Evolutionary conservation across 2,797 vertebrate genomes (phyloP), one percentile per base, ranked within the genome.

Genomic region (Silurus lanzhouensis): DNA sequence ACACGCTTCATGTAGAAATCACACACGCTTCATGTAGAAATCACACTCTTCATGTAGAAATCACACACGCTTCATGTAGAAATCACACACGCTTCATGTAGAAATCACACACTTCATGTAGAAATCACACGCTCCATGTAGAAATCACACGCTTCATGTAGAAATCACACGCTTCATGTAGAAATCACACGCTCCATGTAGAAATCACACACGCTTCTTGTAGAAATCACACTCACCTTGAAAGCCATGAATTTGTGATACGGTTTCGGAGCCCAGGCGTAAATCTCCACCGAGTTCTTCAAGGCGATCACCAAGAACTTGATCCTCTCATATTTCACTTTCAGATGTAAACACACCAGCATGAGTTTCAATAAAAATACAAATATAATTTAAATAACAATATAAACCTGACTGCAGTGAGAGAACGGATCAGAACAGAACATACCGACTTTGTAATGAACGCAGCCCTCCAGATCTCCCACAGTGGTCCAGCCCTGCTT

Each of bases 211-310:
- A 77, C 44, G 14, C 19, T 0, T 25, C 6, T 15, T 17, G 17
- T 48, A 70, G 67, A 38, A 52, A 25, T 52, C 15, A 46, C 52
- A 86, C 95, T 90, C 92, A 99, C 98, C 97, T 99, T 99, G 93
- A 99, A 99, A 87, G 98, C 98, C 98, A 99, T 99, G 83, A 99
- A 99, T 93, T 99, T 99, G 94, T 99, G 98, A 92, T 99, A 99
- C 1, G 98, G 98, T 94, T 99, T 99, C 10, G 98, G 98, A 83
- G 98, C 98, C 98, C 98, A 99, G 84, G 98, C 98, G 64, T 99
- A 99, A 91, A 99, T 99, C 94, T 99, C 98, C 89, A 99, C 98
- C 0, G 98, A 93, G 85, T 96, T 99, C 95, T 99, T 99, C 95
- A 99, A 94, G 90, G 98, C 98, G 87, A 99, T 99, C 94, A 99